Base-by-base conservation (phyloP, 2,888 invertebrate genomes). In the Drosophila engyochracea region DNA sequence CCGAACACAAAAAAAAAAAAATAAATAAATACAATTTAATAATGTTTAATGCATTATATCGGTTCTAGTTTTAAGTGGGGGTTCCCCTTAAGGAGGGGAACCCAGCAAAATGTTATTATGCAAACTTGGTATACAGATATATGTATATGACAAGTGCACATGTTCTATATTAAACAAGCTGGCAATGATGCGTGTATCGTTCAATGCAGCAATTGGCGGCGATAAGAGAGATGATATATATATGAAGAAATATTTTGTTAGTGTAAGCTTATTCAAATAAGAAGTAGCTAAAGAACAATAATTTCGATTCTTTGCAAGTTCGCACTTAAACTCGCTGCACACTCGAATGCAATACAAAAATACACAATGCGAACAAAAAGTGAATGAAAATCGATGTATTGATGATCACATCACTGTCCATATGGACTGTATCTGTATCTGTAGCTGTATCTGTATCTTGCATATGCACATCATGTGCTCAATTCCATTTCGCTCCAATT, bases 41-140 rank as follows among this genome's bases (percentile, higher is more conserved):
- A 25, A 44, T 47, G 28, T n/a, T n/a, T 16, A 39, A 62, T 10
- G 19, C 31, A 67, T 57, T 44, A n/a, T 25, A 57, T 39, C 28
- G 22, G 55, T 31, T 31, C 9, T 67, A 51, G 33, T 25, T 37
- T 33, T 63, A 63, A 64, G 54, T 31, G 54, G 61, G 39, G 54
- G 39, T 47, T 54, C 51, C 62, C 49, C 31, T 3, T 12, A 9
- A 30, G 12, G 1, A 39, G 60, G 22, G 57, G 37, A 76, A 65
- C 66, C 71, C 67, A 68, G 67, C 58, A 54, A 76, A 76, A 76
- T 76, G 71, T 76, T 76, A 71, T 67, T 37, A 37, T 7, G 60
- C 47, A 47, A 47, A 47, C 47, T 47, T 47, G 16, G 25, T 9
- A 47, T 25, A 47, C 14, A 47, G 22, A 14, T 44, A 44, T 58